Evolutionary conservation across 1,140 invertebrate species (phyloP).

Genomic region (Olivierus martensii): DNA sequence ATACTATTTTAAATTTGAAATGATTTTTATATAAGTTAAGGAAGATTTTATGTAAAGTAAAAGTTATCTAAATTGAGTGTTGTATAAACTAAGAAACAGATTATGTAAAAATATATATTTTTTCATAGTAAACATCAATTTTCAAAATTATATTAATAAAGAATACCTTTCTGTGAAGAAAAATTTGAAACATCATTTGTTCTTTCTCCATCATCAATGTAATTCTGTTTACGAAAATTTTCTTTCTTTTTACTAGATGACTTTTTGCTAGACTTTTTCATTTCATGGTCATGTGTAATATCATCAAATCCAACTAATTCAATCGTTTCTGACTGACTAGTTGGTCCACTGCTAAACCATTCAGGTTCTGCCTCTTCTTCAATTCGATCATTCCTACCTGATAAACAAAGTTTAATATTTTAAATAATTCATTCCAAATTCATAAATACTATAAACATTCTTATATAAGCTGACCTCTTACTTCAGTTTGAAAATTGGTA

Average conservation of each 20-base stretch:
- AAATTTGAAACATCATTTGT: not conserved
- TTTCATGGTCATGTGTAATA: constrained; percentile 12
- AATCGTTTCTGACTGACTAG: constrained; percentile 81
- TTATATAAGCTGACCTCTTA: no score
- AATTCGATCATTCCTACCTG: constrained; percentile 7
- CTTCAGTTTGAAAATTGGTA: no score
- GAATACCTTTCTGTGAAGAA: not conserved
- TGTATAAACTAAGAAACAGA: no score
- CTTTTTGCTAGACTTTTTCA: constrained; percentile 12
- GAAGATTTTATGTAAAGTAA: no score
- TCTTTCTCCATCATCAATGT: not conserved
- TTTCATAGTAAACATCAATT: no score
- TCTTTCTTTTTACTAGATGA: constrained; percentile 12
- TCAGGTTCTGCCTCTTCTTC: constrained; percentile 34
- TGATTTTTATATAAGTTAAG: no score
- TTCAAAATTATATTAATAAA: not conserved
- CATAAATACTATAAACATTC: no score
- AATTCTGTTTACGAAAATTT: constrained; percentile 1
- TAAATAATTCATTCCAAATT: no score
- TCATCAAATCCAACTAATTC: constrained; percentile 79
- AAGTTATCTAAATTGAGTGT: no score
- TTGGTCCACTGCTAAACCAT: constrained; percentile 69
- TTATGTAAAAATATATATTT: no score
- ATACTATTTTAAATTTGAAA: no score
- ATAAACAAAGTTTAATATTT: not conserved